phyloP scores from a whole-genome alignment of 92 coral and sea anemone genomes.

The Zoanthus sociatus region DNA sequence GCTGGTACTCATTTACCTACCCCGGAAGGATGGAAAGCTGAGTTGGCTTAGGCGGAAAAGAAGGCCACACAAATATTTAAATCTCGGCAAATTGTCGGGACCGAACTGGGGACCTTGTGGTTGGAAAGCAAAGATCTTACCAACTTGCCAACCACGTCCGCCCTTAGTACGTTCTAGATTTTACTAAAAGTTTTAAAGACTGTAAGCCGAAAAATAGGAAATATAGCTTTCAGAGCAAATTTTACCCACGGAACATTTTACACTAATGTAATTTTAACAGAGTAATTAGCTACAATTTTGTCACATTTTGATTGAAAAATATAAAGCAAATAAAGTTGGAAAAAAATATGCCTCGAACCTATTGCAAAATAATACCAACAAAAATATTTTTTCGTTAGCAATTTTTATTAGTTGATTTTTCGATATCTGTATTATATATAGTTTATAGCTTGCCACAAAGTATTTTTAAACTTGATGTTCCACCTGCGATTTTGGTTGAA shows the following conservation, averaged over 20 bases:
- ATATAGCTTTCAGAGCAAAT: neutral
- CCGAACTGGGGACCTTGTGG: no score
- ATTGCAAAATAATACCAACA: neutral
- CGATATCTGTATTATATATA: neutral
- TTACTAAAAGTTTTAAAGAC: no score
- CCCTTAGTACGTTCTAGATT: no score
- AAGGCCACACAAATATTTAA: no score
- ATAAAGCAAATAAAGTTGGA: neutral
- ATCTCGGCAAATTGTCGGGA: no score
- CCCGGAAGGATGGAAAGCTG: no score
- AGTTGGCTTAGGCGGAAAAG: no score
- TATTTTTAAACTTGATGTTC: neutral
- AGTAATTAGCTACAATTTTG: neutral
- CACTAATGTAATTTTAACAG: neutral
- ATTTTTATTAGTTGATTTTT: neutral
- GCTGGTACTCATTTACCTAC: no score
- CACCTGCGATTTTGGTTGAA: constrained; percentile 1
- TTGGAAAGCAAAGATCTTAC: no score
- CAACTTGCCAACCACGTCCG: no score
- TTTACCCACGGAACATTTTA: neutral
- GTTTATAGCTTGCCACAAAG: neutral
- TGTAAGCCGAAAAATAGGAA: no score
- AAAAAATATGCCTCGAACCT: neutral
- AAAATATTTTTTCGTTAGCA: neutral
- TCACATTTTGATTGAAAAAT: neutral